Evolutionary conservation across 2,888 invertebrate species (phyloP).

Genomic region (Nasonia oneida): DNA sequence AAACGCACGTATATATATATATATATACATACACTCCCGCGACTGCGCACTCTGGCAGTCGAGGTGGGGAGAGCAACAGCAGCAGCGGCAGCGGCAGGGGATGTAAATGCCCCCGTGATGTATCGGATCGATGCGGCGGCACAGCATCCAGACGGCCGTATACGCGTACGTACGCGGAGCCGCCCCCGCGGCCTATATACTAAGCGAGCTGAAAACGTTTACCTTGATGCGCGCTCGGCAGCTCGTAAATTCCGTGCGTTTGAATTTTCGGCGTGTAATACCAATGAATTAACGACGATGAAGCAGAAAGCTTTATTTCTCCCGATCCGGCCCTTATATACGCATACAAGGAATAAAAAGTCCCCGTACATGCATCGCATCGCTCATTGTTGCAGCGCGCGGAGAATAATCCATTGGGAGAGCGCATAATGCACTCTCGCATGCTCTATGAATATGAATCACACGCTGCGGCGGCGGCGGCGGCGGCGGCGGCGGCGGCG

Average conservation of each 20-base stretch:
- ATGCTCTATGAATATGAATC: conserved; percentile 64
- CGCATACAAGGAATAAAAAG: not conserved
- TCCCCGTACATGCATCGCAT: not conserved
- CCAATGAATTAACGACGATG: not conserved
- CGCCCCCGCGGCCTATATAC: conserved; percentile 70
- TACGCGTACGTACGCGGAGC: conserved; percentile 19
- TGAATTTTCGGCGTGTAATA: not conserved
- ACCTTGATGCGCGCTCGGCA: conserved; percentile 62
- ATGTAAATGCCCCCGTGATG: conserved; percentile 79
- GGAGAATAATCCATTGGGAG: conserved; percentile 52
- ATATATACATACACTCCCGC: not conserved
- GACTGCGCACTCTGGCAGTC: not conserved
- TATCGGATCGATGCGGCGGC: conserved; percentile 79
- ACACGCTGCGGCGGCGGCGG: conserved; percentile 17
- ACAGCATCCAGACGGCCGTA: conserved; percentile 76
- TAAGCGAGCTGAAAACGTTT: conserved; percentile 79
- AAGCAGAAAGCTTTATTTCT: too few species aligned
- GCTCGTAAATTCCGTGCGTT: not conserved
- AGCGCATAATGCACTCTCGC: conserved; percentile 43
- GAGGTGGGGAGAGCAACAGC: not conserved
- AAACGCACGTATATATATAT: not conserved
- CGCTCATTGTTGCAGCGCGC: conserved; percentile 40
- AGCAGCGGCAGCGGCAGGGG: conserved; percentile 65
- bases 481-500: not conserved
- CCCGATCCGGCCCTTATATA: conserved; percentile 22